Base-by-base conservation (phyloP, 2,888 invertebrate species). In the Pollenia amentaria region DNA sequence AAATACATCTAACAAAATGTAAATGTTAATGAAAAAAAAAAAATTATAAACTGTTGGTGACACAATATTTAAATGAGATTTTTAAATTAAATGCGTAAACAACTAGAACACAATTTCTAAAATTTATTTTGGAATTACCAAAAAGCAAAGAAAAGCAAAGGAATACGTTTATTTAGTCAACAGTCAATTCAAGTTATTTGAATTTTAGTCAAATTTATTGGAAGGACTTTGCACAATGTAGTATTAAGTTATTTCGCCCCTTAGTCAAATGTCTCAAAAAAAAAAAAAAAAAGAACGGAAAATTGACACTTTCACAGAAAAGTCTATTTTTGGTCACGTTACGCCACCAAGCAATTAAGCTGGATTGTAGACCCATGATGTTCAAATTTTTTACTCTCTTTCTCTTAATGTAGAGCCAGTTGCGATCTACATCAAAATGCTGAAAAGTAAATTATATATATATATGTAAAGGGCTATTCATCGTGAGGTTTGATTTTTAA, bases 31-130 rank as follows among this genome's bases (percentile, higher is more conserved):
- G n/a, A 29, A 29, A 1, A 29, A 29, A 29, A 29, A 42, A 64
- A 18, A 18, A 64, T 18, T 16, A 64, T 18, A 64, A 44, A 11
- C 18, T 70, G 11, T 18, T n/a, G 55, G 16, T 18, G 38, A 64
- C 53, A 72, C 51, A 62, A 53, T 64, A 44, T 55, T 64, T n/a
- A 80, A 72, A 80, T 80, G 62, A 72, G 55, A 42, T 40, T 57
- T 69, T 79, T 57, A 8, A 42, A 70, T 44, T 62, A 18, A 62
- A 64, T 29, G 72, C 51, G 72, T 12, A 57, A 12, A 79, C 70
- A 79, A 70, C n/a, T 60, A 9, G 16, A n/a, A 48, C 48, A 16
- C 48, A 48, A 11, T 16, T 53, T 21, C 21, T 60, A 29, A 62
- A 75, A 40, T n/a, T 62, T 3, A 77, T 55, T 57, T 57, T 7